A percentile compares a stretch with the other conserved stretches of the same genome.
phyloP scores from a whole-genome alignment of 1,140 invertebrate genomes.

The Zaprionus ghesquierei region DNA sequence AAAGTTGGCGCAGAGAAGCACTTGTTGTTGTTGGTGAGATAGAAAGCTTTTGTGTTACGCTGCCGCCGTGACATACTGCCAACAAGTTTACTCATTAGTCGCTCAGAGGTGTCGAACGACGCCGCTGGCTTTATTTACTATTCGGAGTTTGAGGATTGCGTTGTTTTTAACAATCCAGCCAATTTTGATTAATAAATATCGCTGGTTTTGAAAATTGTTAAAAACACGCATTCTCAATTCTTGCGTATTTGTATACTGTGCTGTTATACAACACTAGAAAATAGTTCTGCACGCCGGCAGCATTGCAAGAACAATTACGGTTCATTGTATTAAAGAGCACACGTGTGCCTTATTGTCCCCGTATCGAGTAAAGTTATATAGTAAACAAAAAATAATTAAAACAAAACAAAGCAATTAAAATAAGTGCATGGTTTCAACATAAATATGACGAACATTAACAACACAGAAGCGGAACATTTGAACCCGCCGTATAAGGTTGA shows the following conservation, averaged over 20 bases:
- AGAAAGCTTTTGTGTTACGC: slow-evolving; percentile 4
- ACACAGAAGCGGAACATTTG: slow-evolving; percentile 52
- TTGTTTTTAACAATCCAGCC: background rate
- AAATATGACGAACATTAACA: slow-evolving; percentile 43
- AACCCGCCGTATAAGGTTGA: slow-evolving; percentile 55
- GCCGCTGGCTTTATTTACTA: background rate
- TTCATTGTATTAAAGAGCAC: slow-evolving; percentile 15
- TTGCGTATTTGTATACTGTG: slow-evolving; percentile 16
- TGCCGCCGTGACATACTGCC: slow-evolving; percentile 8
- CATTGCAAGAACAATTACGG: slow-evolving; percentile 22
- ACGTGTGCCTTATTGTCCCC: slow-evolving; percentile 10
- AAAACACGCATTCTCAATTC: slow-evolving; percentile 11
- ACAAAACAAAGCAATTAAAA: slow-evolving; percentile 1
- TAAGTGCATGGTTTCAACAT: slow-evolving; percentile 3
- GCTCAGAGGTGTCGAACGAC: slow-evolving; percentile 19
- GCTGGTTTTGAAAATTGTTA: slow-evolving; percentile 8
- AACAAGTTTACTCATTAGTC: slow-evolving; percentile 21
- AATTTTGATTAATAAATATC: slow-evolving; percentile 31
- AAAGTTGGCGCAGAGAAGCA: background rate
- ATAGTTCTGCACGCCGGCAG: slow-evolving; percentile 25
- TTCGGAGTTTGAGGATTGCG: background rate
- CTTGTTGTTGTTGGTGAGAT: slow-evolving; percentile 16
- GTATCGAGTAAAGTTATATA: slow-evolving; percentile 42
- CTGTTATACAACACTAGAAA: slow-evolving; percentile 49
- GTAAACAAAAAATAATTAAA: slow-evolving; percentile 16